phyloP scores from a whole-genome alignment of 2,888 invertebrate species.

The Nudaria mundana region DNA sequence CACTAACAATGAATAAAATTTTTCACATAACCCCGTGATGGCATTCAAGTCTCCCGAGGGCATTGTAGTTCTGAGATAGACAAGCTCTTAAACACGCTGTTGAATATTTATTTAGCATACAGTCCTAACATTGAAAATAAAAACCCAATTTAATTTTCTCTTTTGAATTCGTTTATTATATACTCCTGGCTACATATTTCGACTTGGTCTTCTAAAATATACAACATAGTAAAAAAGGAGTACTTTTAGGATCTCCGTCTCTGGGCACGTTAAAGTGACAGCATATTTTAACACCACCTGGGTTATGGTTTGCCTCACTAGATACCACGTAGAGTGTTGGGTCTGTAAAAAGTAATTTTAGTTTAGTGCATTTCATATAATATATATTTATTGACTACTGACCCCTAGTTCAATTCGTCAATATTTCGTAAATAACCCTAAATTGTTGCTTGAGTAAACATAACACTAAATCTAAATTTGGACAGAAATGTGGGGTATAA shows the following conservation, averaged over 20 bases:
- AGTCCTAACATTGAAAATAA: constrained; percentile 8
- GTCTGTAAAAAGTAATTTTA: too few relatives aligned
- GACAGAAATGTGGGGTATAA: constrained; percentile 77
- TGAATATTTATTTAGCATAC: constrained; percentile 30
- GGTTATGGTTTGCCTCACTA: too few relatives aligned
- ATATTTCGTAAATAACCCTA: constrained; percentile 42
- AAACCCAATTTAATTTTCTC: constrained; percentile 8
- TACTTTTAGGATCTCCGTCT: too few relatives aligned
- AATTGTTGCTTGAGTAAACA: constrained; percentile 54
- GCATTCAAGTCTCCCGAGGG: constrained; percentile 36
- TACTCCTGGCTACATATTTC: background rate
- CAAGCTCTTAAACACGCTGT: constrained; percentile 22
- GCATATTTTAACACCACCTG: too few relatives aligned
- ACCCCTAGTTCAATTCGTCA: constrained; percentile 33
- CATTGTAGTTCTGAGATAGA: constrained; percentile 25
- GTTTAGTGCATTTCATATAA: constrained; percentile 17
- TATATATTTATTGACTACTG: constrained; percentile 32
- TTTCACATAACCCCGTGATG: constrained; percentile 57
- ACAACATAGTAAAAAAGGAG: too few relatives aligned
- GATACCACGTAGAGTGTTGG: too few relatives aligned
- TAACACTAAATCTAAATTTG: constrained; percentile 79
- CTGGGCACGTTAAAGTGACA: too few relatives aligned
- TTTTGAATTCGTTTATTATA: background rate
- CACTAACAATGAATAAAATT: constrained; percentile 63
- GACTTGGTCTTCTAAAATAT: too few relatives aligned